phyloP scores from a whole-genome alignment of 2,797 vertebrate species.

The Sebastes vulpes region DNA sequence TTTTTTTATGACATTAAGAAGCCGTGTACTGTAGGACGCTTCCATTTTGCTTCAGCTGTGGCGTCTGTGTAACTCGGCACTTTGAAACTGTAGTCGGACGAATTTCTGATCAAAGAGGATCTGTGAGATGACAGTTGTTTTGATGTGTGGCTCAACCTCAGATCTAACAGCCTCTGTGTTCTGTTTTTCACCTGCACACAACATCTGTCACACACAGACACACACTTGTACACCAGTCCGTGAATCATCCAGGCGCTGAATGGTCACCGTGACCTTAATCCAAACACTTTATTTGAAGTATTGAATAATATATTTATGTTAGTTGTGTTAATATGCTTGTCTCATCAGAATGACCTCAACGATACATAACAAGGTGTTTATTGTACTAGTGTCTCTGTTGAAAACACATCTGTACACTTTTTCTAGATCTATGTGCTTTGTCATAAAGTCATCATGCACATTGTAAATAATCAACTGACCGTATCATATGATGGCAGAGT shows the following conservation, averaged over 20 bases:
- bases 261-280: slow-evolving; percentile 9
- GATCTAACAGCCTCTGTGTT: slow-evolving; percentile 52
- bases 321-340: background rate
- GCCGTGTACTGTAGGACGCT: background rate
- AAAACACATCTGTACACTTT: background rate
- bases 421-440: background rate
- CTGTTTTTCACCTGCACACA: slow-evolving; percentile 39
- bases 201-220: slow-evolving; percentile 8
- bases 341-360: background rate
- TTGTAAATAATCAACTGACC: slow-evolving; percentile 27
- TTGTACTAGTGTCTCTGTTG: background rate
- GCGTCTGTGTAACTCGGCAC: background rate
- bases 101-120: slow-evolving; percentile 67
- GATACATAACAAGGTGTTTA: background rate
- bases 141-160: slow-evolving; percentile 59
- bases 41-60: slow-evolving; percentile 12
- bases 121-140: slow-evolving; percentile 56
- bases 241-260: slow-evolving; percentile 1
- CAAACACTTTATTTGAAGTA: background rate
- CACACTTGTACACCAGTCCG: background rate
- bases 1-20: background rate
- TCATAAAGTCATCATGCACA: background rate
- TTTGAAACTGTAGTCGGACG: slow-evolving; percentile 35
- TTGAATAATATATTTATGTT: background rate
- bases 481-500: slow-evolving; percentile 37